Conservation (phyloP, 2,113 vertebrate species). For the Pterocles burchelli region DNA sequence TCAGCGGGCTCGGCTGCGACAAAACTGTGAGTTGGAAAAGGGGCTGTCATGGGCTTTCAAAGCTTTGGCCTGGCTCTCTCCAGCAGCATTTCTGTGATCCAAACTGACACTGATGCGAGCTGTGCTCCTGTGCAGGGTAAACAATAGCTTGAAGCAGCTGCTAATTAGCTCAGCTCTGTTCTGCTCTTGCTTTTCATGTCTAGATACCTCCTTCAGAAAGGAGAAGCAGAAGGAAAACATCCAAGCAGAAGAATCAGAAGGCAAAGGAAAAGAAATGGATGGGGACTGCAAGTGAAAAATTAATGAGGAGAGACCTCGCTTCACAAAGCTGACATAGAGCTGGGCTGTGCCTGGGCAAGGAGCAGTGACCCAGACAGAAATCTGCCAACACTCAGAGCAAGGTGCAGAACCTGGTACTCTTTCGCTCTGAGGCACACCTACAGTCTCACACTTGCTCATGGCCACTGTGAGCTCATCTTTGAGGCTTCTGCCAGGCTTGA, state of each 20-base stretch:
- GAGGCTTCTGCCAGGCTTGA: neutral
- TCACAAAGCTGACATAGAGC: neutral
- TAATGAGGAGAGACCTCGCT: slow-evolving; percentile 16
- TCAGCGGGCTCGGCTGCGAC: neutral
- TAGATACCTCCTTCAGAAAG: neutral
- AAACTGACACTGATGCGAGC: neutral
- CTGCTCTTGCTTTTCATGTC: neutral
- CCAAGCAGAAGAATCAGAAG: slow-evolving; percentile 30
- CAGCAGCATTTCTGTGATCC: neutral
- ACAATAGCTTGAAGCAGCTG: slow-evolving; percentile 18
- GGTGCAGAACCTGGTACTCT: neutral
- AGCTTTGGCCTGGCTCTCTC: neutral
- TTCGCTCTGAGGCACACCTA: neutral
- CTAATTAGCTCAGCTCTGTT: slow-evolving; percentile 7
- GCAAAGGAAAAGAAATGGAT: neutral
- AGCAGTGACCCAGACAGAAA: neutral
- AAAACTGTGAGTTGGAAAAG: neutral
- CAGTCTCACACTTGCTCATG: neutral
- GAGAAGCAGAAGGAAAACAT: slow-evolving; percentile 19
- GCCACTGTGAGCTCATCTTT: neutral
- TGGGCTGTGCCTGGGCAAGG: neutral
- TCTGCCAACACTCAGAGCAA: neutral
- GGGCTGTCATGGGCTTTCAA: neutral
- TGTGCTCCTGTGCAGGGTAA: neutral
- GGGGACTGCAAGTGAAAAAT: slow-evolving; percentile 5